Evolutionary conservation across 2,888 invertebrate genomes (phyloP).

Genomic region (Enchytraeus crypticus): DNA sequence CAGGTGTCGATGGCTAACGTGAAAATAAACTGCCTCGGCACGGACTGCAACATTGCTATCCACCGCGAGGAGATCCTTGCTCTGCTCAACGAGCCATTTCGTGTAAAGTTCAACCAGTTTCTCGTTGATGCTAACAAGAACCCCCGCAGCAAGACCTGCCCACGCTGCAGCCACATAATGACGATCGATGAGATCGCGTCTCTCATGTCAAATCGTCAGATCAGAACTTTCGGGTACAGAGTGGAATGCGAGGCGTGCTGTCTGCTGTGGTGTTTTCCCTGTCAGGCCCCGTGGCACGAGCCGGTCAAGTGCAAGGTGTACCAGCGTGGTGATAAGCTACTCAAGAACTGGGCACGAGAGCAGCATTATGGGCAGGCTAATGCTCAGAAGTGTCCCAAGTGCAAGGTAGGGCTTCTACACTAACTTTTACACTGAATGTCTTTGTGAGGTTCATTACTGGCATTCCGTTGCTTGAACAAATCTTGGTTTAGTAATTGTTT

Average conservation of each 20-base stretch:
- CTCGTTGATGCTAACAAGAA: constrained; percentile 44
- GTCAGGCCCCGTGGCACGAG: constrained; percentile 48
- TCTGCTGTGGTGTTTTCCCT: constrained; percentile 48
- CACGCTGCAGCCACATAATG: constrained; percentile 41
- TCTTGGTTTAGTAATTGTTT: neutral
- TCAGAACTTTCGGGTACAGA: constrained; percentile 27
- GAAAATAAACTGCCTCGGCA: constrained; percentile 42
- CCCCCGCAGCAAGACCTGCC: constrained; percentile 47
- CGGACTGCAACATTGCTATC: constrained; percentile 36
- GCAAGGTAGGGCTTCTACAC: constrained; percentile 41
- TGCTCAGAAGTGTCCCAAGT: constrained; percentile 50
- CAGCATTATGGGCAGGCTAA: constrained; percentile 44
- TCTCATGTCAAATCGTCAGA: neutral
- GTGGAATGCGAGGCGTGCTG: constrained; percentile 40
- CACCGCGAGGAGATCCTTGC: constrained; percentile 44
- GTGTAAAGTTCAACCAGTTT: constrained; percentile 42
- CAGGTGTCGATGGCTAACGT: constrained; percentile 29
- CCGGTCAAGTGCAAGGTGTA: constrained; percentile 44
- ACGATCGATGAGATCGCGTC: constrained; percentile 18
- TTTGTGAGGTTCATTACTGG: neutral
- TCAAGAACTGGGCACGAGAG: constrained; percentile 48
- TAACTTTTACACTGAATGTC: neutral
- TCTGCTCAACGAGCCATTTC: constrained; percentile 33
- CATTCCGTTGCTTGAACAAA: neutral
- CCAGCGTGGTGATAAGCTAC: constrained; percentile 44